Percentiles rank a stretch among this genome's conserved stretches.
Evolutionary conservation across 64 coral and sea anemone species (phyloP).

Genomic region (Hydrozoanthus tunicans): DNA sequence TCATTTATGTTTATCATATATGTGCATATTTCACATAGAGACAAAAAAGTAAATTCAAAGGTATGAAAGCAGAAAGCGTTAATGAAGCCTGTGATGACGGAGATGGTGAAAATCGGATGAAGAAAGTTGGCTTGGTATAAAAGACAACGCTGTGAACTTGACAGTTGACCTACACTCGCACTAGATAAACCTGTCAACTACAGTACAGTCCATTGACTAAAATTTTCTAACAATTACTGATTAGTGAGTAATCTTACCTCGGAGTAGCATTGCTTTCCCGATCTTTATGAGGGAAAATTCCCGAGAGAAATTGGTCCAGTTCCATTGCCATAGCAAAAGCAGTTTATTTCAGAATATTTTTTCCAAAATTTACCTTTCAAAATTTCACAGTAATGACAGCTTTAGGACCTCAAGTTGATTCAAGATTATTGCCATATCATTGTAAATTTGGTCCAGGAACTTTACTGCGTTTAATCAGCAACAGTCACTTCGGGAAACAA

Average conservation of each 20-base stretch:
- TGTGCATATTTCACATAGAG: too few species aligned
- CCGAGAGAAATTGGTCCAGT: slow-evolving; percentile 45
- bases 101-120: too few species aligned
- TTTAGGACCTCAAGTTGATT: background rate
- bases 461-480: background rate
- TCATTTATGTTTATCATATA: too few species aligned
- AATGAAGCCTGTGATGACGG: too few species aligned
- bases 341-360: background rate
- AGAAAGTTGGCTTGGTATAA: too few species aligned
- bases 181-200: too few species aligned
- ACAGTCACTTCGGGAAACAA: background rate
- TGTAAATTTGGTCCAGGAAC: background rate
- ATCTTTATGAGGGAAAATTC: slow-evolving; percentile 39
- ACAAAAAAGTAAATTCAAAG: too few species aligned
- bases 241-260: background rate
- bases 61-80: too few species aligned
- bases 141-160: too few species aligned
- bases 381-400: background rate
- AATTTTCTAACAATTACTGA: background rate
- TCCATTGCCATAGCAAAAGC: slow-evolving; percentile 32
- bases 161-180: too few species aligned
- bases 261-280: slow-evolving; percentile 32
- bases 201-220: too few species aligned
- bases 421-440: background rate
- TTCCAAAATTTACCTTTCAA: background rate